A percentile compares a stretch with the other conserved stretches of the same genome.
phyloP scores from a whole-genome alignment of 2,888 invertebrate genomes.

The Arrhopalites spinosus region DNA sequence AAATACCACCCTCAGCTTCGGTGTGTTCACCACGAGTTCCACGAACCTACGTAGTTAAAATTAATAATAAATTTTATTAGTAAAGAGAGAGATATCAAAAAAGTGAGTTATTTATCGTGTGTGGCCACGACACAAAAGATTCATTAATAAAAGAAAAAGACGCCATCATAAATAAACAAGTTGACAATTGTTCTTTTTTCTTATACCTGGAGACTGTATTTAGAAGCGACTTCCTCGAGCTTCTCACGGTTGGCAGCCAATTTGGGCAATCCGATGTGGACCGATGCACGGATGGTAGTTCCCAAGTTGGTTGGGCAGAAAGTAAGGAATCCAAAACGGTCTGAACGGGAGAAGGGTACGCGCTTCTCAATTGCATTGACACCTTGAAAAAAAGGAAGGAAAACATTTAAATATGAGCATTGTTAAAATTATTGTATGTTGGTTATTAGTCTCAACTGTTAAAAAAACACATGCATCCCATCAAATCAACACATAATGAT shows the following conservation, averaged over 20 bases:
- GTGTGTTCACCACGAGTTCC: constrained; percentile 63
- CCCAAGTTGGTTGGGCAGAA: constrained; percentile 68
- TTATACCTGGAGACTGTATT: constrained; percentile 63
- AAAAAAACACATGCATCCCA: too few species aligned
- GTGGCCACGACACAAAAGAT: too few species aligned
- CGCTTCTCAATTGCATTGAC: constrained; percentile 62
- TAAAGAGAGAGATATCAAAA: too few species aligned
- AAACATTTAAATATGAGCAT: constrained; percentile 27
- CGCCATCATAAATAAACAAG: too few species aligned
- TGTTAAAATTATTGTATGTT: constrained; percentile 1
- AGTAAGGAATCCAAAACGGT: constrained; percentile 65
- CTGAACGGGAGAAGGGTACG: constrained; percentile 64
- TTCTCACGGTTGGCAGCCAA: constrained; percentile 59
- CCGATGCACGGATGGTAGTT: constrained; percentile 66
- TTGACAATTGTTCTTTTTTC: too few species aligned
- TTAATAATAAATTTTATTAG: background rate
- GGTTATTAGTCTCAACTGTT: too few species aligned
- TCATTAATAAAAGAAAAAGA: too few species aligned
- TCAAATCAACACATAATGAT: too few species aligned
- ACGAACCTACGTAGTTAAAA: constrained; percentile 55
- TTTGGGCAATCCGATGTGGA: constrained; percentile 66
- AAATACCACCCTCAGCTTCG: constrained; percentile 63
- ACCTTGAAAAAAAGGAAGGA: constrained; percentile 57
- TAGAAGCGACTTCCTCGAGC: constrained; percentile 63
- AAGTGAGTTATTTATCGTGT: too few species aligned